phyloP scores from a whole-genome alignment of 2,797 vertebrate genomes.

The Thalassophryne amazonica region DNA sequence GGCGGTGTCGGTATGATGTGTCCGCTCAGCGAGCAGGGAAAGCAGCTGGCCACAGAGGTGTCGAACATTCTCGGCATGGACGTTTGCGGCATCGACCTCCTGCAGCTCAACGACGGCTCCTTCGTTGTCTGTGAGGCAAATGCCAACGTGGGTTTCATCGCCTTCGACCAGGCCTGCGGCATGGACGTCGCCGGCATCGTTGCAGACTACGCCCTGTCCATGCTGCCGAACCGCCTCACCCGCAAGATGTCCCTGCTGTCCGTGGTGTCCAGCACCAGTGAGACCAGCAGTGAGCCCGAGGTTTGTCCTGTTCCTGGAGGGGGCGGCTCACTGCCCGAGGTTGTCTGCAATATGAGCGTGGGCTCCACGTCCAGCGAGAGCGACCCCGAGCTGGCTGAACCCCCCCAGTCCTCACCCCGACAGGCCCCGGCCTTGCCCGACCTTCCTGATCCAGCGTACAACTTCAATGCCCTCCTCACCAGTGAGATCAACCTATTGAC shows the following conservation, averaged over 20 bases:
- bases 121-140: slow-evolving; percentile 92
- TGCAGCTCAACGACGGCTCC: slow-evolving; percentile 87
- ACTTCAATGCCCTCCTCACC: slow-evolving; percentile 86
- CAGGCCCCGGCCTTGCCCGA: slow-evolving; percentile 61
- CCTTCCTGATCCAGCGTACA: slow-evolving; percentile 80
- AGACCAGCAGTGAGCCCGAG: slow-evolving; percentile 85
- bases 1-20: slow-evolving; percentile 91
- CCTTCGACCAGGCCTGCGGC: slow-evolving; percentile 89
- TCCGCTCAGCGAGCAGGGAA: slow-evolving; percentile 87
- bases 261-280: slow-evolving; percentile 83
- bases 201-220: slow-evolving; percentile 87
- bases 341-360: slow-evolving; percentile 81
- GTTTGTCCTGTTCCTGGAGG: slow-evolving; percentile 65
- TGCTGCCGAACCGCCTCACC: slow-evolving; percentile 83
- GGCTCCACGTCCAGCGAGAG: slow-evolving; percentile 89
- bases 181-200: slow-evolving; percentile 88
- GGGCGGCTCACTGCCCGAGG: slow-evolving; percentile 75
- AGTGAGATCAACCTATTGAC: slow-evolving; percentile 88
- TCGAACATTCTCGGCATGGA: slow-evolving; percentile 93
- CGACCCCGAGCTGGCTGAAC: slow-evolving; percentile 84
- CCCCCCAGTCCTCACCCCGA: slow-evolving; percentile 63
- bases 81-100: slow-evolving; percentile 90
- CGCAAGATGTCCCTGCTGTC: slow-evolving; percentile 87
- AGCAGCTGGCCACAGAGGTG: slow-evolving; percentile 89
- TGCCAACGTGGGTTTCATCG: slow-evolving; percentile 90